A percentile compares a stretch with the other conserved stretches of the same genome.
phyloP scores from a whole-genome alignment of 2,888 invertebrate species.

The Amorpha juglandis region DNA sequence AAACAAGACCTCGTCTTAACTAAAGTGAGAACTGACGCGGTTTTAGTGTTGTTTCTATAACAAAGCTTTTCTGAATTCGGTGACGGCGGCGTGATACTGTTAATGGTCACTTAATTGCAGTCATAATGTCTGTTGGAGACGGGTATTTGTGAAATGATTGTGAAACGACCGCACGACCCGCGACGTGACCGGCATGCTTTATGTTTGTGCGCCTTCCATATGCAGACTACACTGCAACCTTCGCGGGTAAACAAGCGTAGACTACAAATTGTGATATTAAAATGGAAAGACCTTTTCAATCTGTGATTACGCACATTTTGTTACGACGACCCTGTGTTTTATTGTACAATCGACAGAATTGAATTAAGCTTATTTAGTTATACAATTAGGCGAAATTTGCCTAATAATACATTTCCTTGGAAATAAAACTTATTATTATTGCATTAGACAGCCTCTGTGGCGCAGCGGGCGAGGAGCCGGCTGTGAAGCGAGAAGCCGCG shows the following conservation, averaged over 20 bases:
- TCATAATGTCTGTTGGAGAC: constrained; percentile 48
- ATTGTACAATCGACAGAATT: too few species aligned
- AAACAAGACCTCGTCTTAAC: constrained; percentile 29
- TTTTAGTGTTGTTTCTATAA: constrained; percentile 35
- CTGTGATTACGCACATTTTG: not conserved
- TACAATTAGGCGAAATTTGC: too few species aligned
- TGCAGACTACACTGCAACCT: constrained; percentile 49
- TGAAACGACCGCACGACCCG: constrained; percentile 44
- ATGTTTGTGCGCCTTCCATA: constrained; percentile 42
- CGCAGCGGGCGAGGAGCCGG: too few species aligned
- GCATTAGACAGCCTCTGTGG: too few species aligned
- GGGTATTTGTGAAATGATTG: constrained; percentile 48
- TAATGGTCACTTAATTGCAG: constrained; percentile 55
- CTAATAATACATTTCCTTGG: too few species aligned
- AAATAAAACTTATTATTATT: too few species aligned
- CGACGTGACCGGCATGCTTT: constrained; percentile 60
- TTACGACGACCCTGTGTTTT: not conserved
- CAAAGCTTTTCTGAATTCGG: constrained; percentile 33
- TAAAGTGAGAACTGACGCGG: constrained; percentile 30
- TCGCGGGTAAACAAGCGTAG: constrained; percentile 43
- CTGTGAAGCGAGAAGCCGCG: too few species aligned
- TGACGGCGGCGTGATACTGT: constrained; percentile 37
- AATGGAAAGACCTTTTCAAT: constrained; percentile 1
- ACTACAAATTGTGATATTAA: constrained; percentile 37
- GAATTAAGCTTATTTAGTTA: too few species aligned